Conservation (phyloP, 1,140 invertebrate genomes). For the Mizuhopecten yessoensis region DNA sequence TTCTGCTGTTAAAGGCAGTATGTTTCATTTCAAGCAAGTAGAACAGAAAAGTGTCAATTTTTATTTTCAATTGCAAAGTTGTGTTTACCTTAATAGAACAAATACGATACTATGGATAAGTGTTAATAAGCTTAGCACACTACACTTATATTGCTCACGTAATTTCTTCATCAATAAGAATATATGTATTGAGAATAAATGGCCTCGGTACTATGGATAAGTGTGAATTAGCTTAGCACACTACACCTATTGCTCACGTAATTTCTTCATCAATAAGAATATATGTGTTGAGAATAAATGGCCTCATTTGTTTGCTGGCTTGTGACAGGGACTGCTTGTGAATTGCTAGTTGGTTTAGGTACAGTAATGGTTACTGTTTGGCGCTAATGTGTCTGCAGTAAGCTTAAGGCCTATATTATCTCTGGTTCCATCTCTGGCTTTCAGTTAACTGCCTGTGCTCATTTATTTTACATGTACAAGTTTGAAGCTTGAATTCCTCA, state of each 20-base stretch:
- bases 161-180: not conserved
- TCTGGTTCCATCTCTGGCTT: not conserved
- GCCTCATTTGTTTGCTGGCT: not conserved
- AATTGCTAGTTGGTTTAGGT: not conserved
- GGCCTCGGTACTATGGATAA: not conserved
- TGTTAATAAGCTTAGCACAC: not conserved
- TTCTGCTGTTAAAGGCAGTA: no score
- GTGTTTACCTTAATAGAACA: not conserved
- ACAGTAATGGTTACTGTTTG: not conserved
- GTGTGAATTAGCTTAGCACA: not conserved
- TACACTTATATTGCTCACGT: not conserved
- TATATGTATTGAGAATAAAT: conserved; percentile 18
- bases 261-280: not conserved
- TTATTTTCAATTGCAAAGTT: no score
- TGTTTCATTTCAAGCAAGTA: no score
- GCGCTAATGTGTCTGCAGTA: not conserved
- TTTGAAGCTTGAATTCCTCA: not conserved
- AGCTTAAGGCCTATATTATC: not conserved
- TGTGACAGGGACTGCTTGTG: not conserved
- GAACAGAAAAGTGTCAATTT: no score
- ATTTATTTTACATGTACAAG: conserved; percentile 21
- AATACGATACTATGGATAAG: not conserved
- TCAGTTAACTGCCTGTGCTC: not conserved
- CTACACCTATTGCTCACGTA: not conserved
- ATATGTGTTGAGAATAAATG: conserved; percentile 12